Evolutionary conservation across 2,888 invertebrate genomes (phyloP).

Genomic region (Sminthurinus aureus): DNA sequence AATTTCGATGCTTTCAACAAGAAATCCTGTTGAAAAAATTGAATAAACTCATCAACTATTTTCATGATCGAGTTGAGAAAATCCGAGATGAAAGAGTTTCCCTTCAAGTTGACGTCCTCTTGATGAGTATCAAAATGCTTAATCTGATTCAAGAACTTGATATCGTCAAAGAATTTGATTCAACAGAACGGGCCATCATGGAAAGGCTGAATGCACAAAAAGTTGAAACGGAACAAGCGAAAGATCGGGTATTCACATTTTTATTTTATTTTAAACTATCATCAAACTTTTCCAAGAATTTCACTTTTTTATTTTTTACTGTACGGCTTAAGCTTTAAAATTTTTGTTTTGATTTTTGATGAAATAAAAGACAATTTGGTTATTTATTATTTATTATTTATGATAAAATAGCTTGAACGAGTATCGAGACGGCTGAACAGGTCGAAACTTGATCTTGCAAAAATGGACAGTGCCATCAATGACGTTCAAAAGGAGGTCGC

Average conservation of each 20-base stretch:
- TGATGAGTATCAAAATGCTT: slow-evolving; percentile 68
- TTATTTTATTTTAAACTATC: slow-evolving; percentile 3
- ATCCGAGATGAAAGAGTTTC: slow-evolving; percentile 69
- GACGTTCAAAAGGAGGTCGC: slow-evolving; percentile 69
- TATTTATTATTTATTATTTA: background rate
- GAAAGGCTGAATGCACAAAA: slow-evolving; percentile 64
- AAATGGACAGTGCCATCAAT: slow-evolving; percentile 65
- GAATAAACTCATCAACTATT: slow-evolving; percentile 69
- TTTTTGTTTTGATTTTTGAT: background rate
- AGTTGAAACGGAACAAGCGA: slow-evolving; percentile 48
- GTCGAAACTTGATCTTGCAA: slow-evolving; percentile 64
- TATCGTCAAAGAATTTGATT: slow-evolving; percentile 77
- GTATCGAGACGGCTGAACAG: slow-evolving; percentile 66
- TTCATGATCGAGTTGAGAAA: slow-evolving; percentile 71
- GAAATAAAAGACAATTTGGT: background rate
- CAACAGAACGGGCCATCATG: slow-evolving; percentile 72
- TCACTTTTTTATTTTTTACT: background rate
- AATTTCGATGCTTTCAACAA: slow-evolving; percentile 66
- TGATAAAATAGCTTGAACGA: slow-evolving; percentile 45
- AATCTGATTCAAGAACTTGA: slow-evolving; percentile 77
- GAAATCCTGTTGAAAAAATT: slow-evolving; percentile 71
- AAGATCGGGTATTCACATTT: slow-evolving; percentile 42
- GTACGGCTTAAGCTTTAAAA: no score
- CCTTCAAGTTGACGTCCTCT: slow-evolving; percentile 69
- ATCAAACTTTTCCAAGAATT: background rate